Evolutionary conservation across 2,888 invertebrate species (phyloP).

Genomic region (Heliconius ismenius): DNA sequence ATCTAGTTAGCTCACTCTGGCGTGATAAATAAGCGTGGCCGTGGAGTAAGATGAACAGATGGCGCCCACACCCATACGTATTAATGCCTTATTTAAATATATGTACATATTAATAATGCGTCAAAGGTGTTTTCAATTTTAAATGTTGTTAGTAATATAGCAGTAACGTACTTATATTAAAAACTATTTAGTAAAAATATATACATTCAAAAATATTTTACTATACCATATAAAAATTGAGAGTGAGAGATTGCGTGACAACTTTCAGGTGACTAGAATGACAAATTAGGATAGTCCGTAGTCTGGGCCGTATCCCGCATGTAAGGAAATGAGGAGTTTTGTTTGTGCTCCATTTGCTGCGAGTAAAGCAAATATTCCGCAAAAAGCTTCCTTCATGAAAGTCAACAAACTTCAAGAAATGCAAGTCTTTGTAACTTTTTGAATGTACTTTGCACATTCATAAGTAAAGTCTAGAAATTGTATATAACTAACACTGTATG

Average conservation of each 20-base stretch:
- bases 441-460: constrained; percentile 7
- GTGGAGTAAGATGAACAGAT: constrained; percentile 18
- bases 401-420: constrained; percentile 33
- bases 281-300: constrained; percentile 33
- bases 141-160: too few species aligned
- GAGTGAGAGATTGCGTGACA: background rate
- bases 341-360: constrained; percentile 48
- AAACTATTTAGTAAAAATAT: too few species aligned
- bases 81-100: constrained; percentile 9
- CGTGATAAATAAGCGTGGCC: constrained; percentile 2
- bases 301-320: constrained; percentile 22
- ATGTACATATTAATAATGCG: background rate
- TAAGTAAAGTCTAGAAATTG: too few species aligned
- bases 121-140: background rate
- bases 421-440: constrained; percentile 28
- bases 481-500: too few species aligned
- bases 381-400: constrained; percentile 36
- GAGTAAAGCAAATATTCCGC: constrained; percentile 48
- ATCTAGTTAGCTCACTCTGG: background rate
- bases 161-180: too few species aligned
- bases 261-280: constrained; percentile 23
- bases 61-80: constrained; percentile 1
- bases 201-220: background rate
- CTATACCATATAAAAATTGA: background rate
- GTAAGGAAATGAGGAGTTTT: constrained; percentile 49